Conservation (phyloP, 2,888 invertebrate species). For the Drosophila pseudotakahashii region DNA sequence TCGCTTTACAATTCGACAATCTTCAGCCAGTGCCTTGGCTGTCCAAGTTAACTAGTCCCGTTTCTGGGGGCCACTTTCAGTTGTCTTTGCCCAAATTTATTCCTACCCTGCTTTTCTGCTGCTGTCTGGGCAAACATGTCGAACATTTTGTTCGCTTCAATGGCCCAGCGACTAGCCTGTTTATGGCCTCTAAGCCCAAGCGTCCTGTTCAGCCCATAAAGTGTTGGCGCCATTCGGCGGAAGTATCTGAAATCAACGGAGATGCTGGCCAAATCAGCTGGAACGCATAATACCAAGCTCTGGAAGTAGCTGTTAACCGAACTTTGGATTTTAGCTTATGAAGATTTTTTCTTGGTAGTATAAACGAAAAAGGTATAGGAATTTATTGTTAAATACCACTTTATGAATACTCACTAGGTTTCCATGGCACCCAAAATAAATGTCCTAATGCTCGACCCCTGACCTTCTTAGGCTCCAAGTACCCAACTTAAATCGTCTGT, state of each 20-base stretch:
- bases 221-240: conserved; percentile 47
- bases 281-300: conserved; percentile 7
- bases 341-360: too few relatives aligned
- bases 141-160: conserved; percentile 69
- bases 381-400: too few relatives aligned
- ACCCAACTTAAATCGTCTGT: neutral
- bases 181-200: conserved; percentile 50
- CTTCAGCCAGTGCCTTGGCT: conserved; percentile 6
- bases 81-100: conserved; percentile 42
- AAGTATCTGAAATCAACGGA: conserved; percentile 29
- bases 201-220: conserved; percentile 41
- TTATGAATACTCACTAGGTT: too few relatives aligned
- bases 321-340: neutral
- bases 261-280: conserved; percentile 39
- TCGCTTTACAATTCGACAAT: conserved; percentile 44
- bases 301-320: neutral
- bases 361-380: too few relatives aligned
- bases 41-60: conserved; percentile 54
- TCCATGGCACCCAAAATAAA: too few relatives aligned
- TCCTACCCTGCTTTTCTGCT: conserved; percentile 19
- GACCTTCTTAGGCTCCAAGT: neutral
- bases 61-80: conserved; percentile 43
- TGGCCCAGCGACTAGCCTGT: conserved; percentile 42
- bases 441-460: neutral
- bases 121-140: conserved; percentile 74